Evolutionary conservation across 1,140 invertebrate species (phyloP).

Genomic region (Bradynema listronoti): DNA sequence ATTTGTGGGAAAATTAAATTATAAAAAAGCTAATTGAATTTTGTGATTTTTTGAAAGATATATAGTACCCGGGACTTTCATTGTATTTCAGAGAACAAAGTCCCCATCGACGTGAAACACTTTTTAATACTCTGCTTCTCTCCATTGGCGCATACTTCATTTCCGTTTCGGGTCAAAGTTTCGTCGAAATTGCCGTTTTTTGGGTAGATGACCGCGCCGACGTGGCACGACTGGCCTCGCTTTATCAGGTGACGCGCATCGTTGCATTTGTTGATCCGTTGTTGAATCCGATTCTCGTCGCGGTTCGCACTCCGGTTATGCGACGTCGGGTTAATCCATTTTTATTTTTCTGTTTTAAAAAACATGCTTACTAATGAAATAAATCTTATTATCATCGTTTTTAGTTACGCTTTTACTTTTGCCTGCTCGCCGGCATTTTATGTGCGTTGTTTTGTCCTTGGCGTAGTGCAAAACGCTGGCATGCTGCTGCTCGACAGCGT

Average conservation of each 20-base stretch:
- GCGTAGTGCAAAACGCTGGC: conserved; percentile 1
- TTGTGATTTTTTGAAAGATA: too few species aligned
- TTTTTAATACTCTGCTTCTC: conserved; percentile 52
- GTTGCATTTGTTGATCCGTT: conserved; percentile 52
- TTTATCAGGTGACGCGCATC: conserved; percentile 43
- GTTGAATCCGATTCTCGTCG: conserved; percentile 50
- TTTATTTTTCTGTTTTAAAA: conserved; percentile 4
- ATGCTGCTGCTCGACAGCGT: too few species aligned
- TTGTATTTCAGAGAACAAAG: conserved; percentile 48
- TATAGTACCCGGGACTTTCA: too few species aligned
- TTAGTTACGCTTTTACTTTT: conserved; percentile 36
- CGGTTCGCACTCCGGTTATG: conserved; percentile 48
- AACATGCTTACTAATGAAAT: not conserved
- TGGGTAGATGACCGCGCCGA: conserved; percentile 52
- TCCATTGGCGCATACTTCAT: conserved; percentile 56
- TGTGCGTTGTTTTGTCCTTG: conserved; percentile 35
- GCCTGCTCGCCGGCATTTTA: conserved; percentile 6
- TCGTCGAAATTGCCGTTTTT: conserved; percentile 56
- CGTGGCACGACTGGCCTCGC: conserved; percentile 36
- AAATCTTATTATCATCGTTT: not conserved
- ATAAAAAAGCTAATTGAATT: too few species aligned
- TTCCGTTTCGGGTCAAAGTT: conserved; percentile 51
- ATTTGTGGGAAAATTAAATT: too few species aligned
- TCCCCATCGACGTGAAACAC: conserved; percentile 50
- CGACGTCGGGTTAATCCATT: conserved; percentile 38